Evolutionary conservation across 2,113 vertebrate genomes (phyloP).

Genomic region (Paramisgurnus dabryanus): DNA sequence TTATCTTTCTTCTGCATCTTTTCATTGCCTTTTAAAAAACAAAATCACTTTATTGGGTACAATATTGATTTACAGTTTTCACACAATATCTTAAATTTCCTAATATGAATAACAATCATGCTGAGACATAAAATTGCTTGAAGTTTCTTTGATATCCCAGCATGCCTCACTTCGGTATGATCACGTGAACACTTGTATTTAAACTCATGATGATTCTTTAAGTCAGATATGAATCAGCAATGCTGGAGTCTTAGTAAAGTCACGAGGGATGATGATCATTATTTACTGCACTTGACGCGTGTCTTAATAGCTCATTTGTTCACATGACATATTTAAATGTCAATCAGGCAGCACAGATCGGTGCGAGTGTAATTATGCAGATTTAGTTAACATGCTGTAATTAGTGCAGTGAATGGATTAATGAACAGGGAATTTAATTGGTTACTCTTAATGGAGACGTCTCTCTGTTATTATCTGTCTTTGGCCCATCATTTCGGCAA

Average conservation of each 20-base stretch:
- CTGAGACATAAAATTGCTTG: no score
- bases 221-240: conserved; percentile 21
- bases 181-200: no score
- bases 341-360: conserved; percentile 63
- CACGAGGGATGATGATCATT: conserved; percentile 37
- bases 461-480: conserved; percentile 13
- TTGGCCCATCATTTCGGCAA: conserved; percentile 13
- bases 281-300: conserved; percentile 46
- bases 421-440: conserved; percentile 63
- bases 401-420: conserved; percentile 59
- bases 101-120: no score
- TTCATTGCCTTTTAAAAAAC: no score
- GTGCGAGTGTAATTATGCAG: conserved; percentile 62
- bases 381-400: conserved; percentile 68
- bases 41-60: no score
- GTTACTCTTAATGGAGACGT: conserved; percentile 55
- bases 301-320: conserved; percentile 63
- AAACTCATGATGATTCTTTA: neutral
- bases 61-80: no score
- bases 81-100: no score
- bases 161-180: neutral
- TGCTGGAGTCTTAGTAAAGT: conserved; percentile 57
- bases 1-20: no score
- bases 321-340: conserved; percentile 62
- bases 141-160: no score